Base-by-base conservation (phyloP, 2,888 invertebrate genomes). In the Blastobasis lacticolella region DNA sequence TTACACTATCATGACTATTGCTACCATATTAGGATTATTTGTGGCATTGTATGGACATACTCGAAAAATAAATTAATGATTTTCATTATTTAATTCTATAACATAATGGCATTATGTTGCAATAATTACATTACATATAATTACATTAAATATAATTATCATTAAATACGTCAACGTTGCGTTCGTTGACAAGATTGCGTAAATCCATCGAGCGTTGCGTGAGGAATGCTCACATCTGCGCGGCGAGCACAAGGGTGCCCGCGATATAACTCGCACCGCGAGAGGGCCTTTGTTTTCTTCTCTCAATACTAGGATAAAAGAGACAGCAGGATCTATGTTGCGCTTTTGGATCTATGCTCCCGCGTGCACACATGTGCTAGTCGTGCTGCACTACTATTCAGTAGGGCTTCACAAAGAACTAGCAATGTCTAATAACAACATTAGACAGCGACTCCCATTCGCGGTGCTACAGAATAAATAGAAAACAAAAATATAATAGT, bases 171-270 rank as follows among this genome's bases (percentile, higher is more conserved):
- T 52, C 58, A 57, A 57, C 59, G 42, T 38, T 42, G 50, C 50
- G 54, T 57, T 54, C 50, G 54, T 57, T 54, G 55, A 54, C 9
- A 49, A 48, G 38, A 57, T 45, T 53, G 54, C 49, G 52, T 49
- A 48, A 53, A 54, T 46, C 50, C 41, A 49, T 43, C 52, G n/a
- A 46, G 37, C 36, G 6, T 37, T 36, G 10, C 47, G 10, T 41
- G 23, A 48, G 44, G 37, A 51, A 53, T 44, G 47, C 47, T 47
- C n/a, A 51, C 38, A 6, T 9, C 38, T 47, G 23, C 23, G 3
- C 23, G 23, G 23, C 23, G 1, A 3, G 23, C 23, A 23, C 23
- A 2, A 23, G 23, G 1, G 23, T 23, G 23, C 23, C 23, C 23
- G 23, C 23, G 23, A 23, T 1, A 3, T 23, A 23, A 3, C 23